Evolutionary conservation across 2,113 vertebrate genomes (phyloP).

Genomic region (Oxygymnocypris stewartii): DNA sequence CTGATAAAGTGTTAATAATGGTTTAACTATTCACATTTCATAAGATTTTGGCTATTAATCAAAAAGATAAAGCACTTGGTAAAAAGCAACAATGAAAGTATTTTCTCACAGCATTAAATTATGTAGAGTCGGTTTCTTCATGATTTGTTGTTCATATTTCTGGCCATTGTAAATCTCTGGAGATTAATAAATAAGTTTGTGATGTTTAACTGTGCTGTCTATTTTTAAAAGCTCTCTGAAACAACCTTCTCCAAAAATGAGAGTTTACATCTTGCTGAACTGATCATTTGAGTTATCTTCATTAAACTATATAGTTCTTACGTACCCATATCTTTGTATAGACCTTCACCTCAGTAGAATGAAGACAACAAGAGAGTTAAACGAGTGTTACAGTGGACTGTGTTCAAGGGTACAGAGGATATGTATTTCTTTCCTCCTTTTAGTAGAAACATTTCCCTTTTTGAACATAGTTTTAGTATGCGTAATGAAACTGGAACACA

Average conservation of each 20-base stretch:
- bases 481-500: constrained; percentile 44
- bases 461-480: constrained; percentile 56
- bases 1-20: not conserved
- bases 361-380: not conserved
- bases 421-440: constrained; percentile 59
- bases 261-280: not conserved
- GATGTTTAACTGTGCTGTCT: not conserved
- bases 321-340: not conserved
- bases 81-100: not conserved
- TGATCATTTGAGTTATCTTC: not conserved
- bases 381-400: not conserved
- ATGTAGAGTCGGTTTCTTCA: not conserved
- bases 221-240: not conserved
- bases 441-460: constrained; percentile 67
- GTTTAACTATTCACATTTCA: not conserved
- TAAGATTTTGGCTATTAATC: not conserved
- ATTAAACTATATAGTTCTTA: not conserved
- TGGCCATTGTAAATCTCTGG: not conserved
- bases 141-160: not conserved
- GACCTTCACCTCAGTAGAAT: not conserved
- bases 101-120: not conserved
- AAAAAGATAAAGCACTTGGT: not conserved
- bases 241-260: not conserved
- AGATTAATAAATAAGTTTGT: not conserved
- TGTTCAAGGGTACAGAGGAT: constrained; percentile 58